Percentiles rank a stretch among this genome's conserved stretches.
These are phyloP conservation scores for Entomobrya proxima DNA, from an alignment of 2,888 invertebrate species.

Conservation along the genomic window DNA sequence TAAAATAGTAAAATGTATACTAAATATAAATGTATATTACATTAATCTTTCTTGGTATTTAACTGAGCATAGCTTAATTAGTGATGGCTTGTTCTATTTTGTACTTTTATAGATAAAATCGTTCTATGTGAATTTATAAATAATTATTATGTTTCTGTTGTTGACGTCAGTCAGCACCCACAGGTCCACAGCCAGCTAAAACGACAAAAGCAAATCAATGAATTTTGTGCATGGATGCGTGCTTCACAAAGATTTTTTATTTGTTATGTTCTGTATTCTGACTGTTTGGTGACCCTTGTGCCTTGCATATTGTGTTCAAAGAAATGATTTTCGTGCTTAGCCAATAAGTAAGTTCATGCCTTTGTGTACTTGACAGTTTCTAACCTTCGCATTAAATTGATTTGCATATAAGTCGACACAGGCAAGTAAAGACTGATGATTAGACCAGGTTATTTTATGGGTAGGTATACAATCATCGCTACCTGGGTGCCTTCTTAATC, in stretches of 20 bases:
- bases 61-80: no score
- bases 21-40: no score
- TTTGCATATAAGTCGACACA: not conserved
- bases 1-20: no score
- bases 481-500: not conserved
- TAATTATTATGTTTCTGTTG: no score
- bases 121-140: no score
- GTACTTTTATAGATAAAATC: no score
- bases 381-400: constrained; percentile 36
- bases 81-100: no score
- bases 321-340: not conserved
- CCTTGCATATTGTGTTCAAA: not conserved
- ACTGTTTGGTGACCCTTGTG: constrained; percentile 16
- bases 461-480: not conserved
- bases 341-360: not conserved
- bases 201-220: constrained; percentile 14
- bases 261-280: constrained; percentile 1
- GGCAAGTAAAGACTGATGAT: constrained; percentile 15
- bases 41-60: no score
- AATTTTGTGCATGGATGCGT: constrained; percentile 51
- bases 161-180: not conserved
- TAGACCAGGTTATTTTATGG: not conserved
- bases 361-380: constrained; percentile 8
- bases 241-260: constrained; percentile 25
- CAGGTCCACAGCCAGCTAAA: not conserved